These are phyloP conservation scores for Syritta pipiens DNA, from an alignment of 2,888 invertebrate species.

Conservation along the genomic window DNA sequence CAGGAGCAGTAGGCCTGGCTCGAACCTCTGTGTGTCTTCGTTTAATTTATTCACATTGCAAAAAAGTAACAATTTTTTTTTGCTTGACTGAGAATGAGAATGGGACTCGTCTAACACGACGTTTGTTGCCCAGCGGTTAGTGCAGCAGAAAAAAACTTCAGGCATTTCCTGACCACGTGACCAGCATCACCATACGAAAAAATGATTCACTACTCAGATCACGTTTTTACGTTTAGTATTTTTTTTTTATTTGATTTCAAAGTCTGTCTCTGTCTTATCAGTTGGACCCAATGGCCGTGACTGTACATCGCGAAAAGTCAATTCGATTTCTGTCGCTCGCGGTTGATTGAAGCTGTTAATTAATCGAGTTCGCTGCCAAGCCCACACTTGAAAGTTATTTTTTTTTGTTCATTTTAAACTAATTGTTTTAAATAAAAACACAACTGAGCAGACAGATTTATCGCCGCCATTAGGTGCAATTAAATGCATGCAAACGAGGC, in stretches of 20 bases:
- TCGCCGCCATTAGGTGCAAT: conserved; percentile 22
- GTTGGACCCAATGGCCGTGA: neutral
- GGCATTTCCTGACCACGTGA: conserved; percentile 67
- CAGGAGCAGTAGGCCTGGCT: conserved; percentile 31
- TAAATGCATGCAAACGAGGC: conserved; percentile 46
- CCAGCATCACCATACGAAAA: conserved; percentile 37
- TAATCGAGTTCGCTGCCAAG: conserved; percentile 23
- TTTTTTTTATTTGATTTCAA: neutral
- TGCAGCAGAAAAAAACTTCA: conserved; percentile 8
- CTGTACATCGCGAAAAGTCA: conserved; percentile 8
- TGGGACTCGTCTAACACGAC: too few relatives aligned
- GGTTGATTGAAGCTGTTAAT: conserved; percentile 13
- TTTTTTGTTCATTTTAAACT: conserved; percentile 15
- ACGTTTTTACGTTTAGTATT: conserved; percentile 59
- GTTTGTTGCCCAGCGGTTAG: too few relatives aligned
- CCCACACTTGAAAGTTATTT: too few relatives aligned
- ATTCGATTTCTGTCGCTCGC: neutral
- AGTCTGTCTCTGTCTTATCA: conserved; percentile 33
- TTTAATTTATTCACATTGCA: conserved; percentile 29
- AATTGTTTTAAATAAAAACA: neutral
- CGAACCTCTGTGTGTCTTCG: neutral
- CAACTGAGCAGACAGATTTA: conserved; percentile 21
- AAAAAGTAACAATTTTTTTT: neutral
- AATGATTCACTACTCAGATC: conserved; percentile 45
- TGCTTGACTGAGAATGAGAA: too few relatives aligned